phyloP scores from a whole-genome alignment of 2,888 invertebrate genomes.

The Agonopterix alstromeriana region DNA sequence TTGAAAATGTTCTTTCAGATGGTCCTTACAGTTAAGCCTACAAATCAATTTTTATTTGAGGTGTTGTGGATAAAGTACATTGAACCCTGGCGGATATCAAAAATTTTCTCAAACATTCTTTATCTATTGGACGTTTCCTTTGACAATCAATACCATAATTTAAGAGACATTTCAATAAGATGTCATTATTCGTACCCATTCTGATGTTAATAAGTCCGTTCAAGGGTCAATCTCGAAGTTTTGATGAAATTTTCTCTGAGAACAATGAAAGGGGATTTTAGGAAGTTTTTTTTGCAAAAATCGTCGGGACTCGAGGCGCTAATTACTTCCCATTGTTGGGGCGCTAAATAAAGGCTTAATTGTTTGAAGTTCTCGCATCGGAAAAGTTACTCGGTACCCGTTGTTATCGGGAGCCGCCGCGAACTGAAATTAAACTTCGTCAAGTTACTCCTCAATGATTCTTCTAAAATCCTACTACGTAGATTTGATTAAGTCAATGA shows the following conservation, averaged over 20 bases:
- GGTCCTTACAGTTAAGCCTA: conserved; percentile 27
- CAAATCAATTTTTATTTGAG: conserved; percentile 61
- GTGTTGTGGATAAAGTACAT: conserved; percentile 38
- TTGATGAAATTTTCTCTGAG: conserved; percentile 32
- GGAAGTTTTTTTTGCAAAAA: conserved; percentile 37
- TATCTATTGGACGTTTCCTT: conserved; percentile 58
- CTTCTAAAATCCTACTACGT: too few relatives aligned
- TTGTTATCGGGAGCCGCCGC: conserved; percentile 3
- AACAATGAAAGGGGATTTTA: conserved; percentile 33
- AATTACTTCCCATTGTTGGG: conserved; percentile 64
- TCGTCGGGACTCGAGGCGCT: conserved; percentile 38
- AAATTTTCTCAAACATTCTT: conserved; percentile 59
- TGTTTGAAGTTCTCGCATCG: conserved; percentile 43
- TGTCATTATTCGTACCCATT: conserved; percentile 21
- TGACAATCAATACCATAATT: conserved; percentile 22
- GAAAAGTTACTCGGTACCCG: conserved; percentile 6
- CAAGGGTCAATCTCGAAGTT: conserved; percentile 32
- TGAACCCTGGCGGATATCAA: conserved; percentile 67
- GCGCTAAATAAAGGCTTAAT: conserved; percentile 59
- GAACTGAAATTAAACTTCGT: too few relatives aligned
- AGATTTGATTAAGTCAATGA: too few relatives aligned
- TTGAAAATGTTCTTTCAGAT: conserved; percentile 63
- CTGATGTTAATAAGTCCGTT: conserved; percentile 46
- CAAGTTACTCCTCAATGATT: too few relatives aligned
- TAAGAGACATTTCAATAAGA: conserved; percentile 26